Evolutionary conservation across 2,113 vertebrate genomes (phyloP).

Genomic region (Orycteropus afer): DNA sequence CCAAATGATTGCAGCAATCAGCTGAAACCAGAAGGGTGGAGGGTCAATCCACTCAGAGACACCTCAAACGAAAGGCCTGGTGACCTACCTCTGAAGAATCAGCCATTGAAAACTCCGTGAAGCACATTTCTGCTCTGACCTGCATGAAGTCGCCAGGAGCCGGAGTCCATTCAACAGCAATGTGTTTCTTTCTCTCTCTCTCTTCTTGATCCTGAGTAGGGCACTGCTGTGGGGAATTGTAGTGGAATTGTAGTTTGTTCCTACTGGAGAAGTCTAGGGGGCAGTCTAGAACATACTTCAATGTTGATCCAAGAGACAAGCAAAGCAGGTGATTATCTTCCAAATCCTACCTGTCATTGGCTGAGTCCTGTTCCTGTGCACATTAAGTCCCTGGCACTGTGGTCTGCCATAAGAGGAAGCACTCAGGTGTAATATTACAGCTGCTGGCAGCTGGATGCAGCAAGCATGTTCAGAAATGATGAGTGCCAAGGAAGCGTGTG

Average conservation of each 20-base stretch:
- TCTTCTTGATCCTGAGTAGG: background rate
- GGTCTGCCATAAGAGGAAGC: background rate
- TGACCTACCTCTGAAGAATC: no score
- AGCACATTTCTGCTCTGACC: no score
- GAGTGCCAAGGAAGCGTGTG: background rate
- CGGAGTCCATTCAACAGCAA: no score
- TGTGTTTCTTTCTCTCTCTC: no score
- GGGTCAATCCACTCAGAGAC: background rate
- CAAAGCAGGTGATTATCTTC: background rate
- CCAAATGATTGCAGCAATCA: background rate
- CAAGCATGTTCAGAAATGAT: background rate
- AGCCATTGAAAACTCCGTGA: no score
- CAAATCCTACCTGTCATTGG: background rate
- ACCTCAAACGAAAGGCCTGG: background rate
- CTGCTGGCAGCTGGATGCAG: background rate
- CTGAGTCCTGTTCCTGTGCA: background rate
- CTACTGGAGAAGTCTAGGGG: background rate
- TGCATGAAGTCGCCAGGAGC: no score
- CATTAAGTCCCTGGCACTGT: background rate
- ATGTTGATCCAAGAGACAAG: background rate
- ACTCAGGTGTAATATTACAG: background rate
- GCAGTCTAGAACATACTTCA: background rate
- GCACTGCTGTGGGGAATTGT: background rate
- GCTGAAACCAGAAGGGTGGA: background rate
- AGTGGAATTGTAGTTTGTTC: background rate